Evolutionary conservation across 2,888 invertebrate species (phyloP).

Genomic region (Ecliptopera silaceata): DNA sequence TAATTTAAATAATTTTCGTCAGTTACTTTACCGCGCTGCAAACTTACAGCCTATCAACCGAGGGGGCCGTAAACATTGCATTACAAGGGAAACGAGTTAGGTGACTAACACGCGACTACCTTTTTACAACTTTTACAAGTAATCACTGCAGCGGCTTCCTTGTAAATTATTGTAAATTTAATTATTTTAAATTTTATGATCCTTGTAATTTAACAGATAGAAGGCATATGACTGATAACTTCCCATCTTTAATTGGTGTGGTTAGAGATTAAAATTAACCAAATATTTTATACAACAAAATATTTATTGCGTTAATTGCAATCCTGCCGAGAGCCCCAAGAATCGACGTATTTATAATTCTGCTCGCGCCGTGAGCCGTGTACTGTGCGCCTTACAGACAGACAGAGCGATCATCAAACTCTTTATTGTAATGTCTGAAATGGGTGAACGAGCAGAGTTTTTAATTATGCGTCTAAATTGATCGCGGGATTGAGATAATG

Average conservation of each 20-base stretch:
- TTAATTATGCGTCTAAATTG: conserved; percentile 33
- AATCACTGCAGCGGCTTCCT: too few relatives aligned
- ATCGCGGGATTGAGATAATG: conserved; percentile 24
- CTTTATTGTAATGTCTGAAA: conserved; percentile 20
- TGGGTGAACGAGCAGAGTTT: conserved; percentile 23
- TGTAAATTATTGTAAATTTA: too few relatives aligned
- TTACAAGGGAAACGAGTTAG: conserved; percentile 7
- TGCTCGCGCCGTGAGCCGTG: not conserved
- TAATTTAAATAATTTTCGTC: conserved; percentile 8
- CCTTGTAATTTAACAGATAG: too few relatives aligned
- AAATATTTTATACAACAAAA: too few relatives aligned
- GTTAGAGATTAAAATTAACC: too few relatives aligned
- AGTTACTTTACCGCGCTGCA: conserved; percentile 6
- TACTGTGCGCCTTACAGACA: conserved; percentile 12
- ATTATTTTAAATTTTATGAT: too few relatives aligned
- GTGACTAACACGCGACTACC: not conserved
- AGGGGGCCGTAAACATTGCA: conserved; percentile 12
- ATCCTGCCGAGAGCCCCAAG: too few relatives aligned
- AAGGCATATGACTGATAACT: too few relatives aligned
- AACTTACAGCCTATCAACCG: conserved; percentile 1
- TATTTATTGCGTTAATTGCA: too few relatives aligned
- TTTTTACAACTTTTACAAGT: too few relatives aligned
- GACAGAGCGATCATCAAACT: conserved; percentile 19
- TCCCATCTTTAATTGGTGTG: too few relatives aligned
- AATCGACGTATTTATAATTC: too few relatives aligned